phyloP scores from a whole-genome alignment of 2,797 vertebrate species.

The Eupleurogrammus muticus region DNA sequence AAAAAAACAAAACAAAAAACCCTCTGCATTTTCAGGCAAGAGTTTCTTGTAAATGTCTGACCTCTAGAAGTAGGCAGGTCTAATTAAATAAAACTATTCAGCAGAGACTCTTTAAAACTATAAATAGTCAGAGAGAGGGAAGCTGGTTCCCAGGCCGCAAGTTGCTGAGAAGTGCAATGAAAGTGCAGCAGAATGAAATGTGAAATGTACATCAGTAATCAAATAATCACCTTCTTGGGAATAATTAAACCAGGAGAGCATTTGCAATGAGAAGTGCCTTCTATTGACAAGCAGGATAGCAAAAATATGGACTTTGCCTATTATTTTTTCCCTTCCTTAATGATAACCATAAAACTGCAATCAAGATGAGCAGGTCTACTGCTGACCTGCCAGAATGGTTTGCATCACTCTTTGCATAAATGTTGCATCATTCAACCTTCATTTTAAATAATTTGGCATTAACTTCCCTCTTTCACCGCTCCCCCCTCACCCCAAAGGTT shows the following conservation, averaged over 20 bases:
- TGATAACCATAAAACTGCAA: conserved; percentile 10
- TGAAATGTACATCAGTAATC: background rate
- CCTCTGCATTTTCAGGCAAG: background rate
- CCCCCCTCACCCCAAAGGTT: background rate
- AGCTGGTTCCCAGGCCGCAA: background rate
- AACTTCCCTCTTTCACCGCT: background rate
- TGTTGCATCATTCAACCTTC: background rate
- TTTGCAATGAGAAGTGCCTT: too few relatives aligned
- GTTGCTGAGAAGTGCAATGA: background rate
- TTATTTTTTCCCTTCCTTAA: background rate
- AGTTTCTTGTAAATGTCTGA: background rate
- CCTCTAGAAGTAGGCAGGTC: background rate
- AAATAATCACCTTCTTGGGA: conserved; percentile 11
- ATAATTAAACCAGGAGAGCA: background rate
- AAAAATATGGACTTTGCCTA: conserved; percentile 13
- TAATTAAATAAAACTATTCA: background rate
- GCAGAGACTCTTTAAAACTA: background rate
- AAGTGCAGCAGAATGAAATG: background rate
- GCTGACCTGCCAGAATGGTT: conserved; percentile 15
- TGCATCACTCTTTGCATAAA: conserved; percentile 31
- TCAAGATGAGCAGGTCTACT: conserved; percentile 15
- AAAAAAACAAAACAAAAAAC: conserved; percentile 2
- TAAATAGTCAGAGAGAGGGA: background rate
- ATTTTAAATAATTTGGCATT: background rate
- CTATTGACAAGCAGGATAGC: conserved; percentile 2